A percentile compares a stretch with the other conserved stretches of the same genome.
phyloP scores from a whole-genome alignment of 2,888 invertebrate species.

The Rotaria socialis region DNA sequence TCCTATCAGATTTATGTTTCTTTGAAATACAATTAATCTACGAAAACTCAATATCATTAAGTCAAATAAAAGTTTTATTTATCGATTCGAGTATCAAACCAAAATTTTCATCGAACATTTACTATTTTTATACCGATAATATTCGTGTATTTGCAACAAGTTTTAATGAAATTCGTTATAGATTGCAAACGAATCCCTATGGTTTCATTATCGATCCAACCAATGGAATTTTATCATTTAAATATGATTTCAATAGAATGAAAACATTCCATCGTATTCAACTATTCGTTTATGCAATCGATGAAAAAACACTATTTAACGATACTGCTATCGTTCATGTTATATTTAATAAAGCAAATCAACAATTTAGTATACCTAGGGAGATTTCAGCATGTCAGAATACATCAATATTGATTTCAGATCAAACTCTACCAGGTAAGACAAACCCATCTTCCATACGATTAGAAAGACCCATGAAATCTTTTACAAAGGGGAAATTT shows the following conservation, averaged over 20 bases:
- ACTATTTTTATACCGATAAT: neutral
- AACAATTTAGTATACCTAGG: neutral
- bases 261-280: neutral
- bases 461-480: too few species aligned
- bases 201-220: neutral
- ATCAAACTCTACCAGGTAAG: slow-evolving; percentile 28
- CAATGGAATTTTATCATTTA: neutral
- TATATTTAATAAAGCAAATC: neutral
- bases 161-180: neutral
- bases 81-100: neutral
- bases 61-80: neutral
- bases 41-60: neutral
- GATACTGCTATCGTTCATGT: neutral
- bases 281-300: neutral
- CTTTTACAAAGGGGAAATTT: too few species aligned
- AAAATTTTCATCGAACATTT: neutral
- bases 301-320: neutral
- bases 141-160: neutral
- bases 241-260: neutral
- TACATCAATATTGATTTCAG: neutral
- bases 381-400: neutral
- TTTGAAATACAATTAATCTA: slow-evolving; percentile 12
- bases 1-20: neutral
- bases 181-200: neutral
- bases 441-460: neutral